These are phyloP conservation scores for Gnathonemus longibarbis DNA, from an alignment of 2,113 vertebrate species.

Conservation along the genomic window DNA sequence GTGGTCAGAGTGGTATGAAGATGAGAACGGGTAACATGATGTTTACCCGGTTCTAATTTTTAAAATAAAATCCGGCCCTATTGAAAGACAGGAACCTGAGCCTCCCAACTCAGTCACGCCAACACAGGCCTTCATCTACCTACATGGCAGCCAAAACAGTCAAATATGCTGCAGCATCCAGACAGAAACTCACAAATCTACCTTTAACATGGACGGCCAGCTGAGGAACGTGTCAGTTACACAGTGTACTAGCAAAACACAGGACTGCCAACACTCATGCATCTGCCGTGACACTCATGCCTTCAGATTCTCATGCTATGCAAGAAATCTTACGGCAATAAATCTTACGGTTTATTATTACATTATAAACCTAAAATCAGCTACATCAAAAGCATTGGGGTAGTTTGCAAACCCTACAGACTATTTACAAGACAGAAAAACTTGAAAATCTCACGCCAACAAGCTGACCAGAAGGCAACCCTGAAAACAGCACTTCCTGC, in stretches of 20 bases:
- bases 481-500: background rate
- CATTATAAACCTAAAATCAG: no score
- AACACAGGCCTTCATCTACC: background rate
- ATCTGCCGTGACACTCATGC: no score
- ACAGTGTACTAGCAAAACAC: background rate
- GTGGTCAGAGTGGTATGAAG: background rate
- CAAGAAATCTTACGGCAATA: no score
- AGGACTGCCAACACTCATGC: no score
- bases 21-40: background rate
- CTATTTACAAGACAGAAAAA: no score
- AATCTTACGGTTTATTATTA: no score
- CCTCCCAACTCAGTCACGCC: background rate
- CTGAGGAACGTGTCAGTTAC: background rate
- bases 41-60: background rate
- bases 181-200: background rate
- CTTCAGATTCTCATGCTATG: no score
- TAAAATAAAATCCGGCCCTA: background rate
- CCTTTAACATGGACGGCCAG: background rate
- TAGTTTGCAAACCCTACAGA: no score
- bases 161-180: background rate
- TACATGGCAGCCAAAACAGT: background rate
- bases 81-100: background rate
- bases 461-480: background rate
- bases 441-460: no score
- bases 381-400: no score